phyloP scores from a whole-genome alignment of 2,888 invertebrate species.

The Mantis religiosa region DNA sequence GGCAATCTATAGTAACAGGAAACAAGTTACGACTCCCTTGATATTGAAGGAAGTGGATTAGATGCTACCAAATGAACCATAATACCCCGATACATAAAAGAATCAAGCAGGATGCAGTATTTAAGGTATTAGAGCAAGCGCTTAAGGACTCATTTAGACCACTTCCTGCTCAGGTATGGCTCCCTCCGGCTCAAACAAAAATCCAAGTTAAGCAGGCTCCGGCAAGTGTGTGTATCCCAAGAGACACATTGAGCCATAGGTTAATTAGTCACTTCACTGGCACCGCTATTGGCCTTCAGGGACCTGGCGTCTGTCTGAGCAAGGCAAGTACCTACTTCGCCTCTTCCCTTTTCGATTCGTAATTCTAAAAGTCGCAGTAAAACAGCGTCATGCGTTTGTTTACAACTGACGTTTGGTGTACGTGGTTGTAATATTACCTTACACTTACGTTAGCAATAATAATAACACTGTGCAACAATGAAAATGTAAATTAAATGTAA shows the following conservation, averaged over 20 bases:
- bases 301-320: not conserved
- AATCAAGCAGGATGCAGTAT: not conserved
- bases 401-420: too few relatives aligned
- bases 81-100: not conserved
- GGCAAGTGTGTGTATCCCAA: slow-evolving; percentile 5
- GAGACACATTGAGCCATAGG: slow-evolving; percentile 25
- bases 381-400: too few relatives aligned
- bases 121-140: not conserved
- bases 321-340: not conserved
- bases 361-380: not conserved
- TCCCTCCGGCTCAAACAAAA: slow-evolving; percentile 1
- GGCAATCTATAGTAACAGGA: too few relatives aligned
- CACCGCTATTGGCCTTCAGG: slow-evolving; percentile 27
- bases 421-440: too few relatives aligned
- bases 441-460: too few relatives aligned
- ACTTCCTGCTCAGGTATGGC: not conserved
- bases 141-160: slow-evolving; percentile 1
- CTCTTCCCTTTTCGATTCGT: not conserved
- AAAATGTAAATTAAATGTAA: too few relatives aligned
- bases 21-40: too few relatives aligned
- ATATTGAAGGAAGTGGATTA: too few relatives aligned
- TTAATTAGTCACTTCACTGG: slow-evolving; percentile 30
- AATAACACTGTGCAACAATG: too few relatives aligned
- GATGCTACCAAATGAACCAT: not conserved
- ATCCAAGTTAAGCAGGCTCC: slow-evolving; percentile 2